phyloP scores from a whole-genome alignment of 2,888 invertebrate genomes.

The Drosophila pseudotalamancana region DNA sequence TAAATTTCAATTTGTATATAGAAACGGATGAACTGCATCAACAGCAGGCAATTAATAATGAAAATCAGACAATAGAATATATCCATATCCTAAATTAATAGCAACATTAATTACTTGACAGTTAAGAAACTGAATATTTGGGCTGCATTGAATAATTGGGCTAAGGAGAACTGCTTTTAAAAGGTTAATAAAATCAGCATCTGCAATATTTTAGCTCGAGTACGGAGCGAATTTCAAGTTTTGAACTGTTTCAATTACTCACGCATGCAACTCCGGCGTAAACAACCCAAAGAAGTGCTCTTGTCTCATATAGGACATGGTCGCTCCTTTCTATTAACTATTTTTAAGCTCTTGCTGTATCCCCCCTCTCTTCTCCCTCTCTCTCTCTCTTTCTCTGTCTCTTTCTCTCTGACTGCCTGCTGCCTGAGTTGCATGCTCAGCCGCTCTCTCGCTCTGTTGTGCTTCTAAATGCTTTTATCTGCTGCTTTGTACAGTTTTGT shows the following conservation, averaged over 20 bases:
- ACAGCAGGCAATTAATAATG: no score
- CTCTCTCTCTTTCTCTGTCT: not conserved
- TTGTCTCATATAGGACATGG: not conserved
- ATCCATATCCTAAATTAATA: no score
- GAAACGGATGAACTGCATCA: no score
- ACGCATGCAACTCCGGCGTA: conserved; percentile 18
- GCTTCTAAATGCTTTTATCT: conserved; percentile 58
- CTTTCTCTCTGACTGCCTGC: not conserved
- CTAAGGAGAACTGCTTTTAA: no score
- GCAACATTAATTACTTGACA: no score
- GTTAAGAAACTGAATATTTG: no score
- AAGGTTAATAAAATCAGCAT: no score
- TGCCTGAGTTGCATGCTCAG: not conserved
- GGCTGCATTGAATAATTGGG: no score
- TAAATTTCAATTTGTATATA: no score
- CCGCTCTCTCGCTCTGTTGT: conserved; percentile 8
- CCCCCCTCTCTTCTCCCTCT: no score
- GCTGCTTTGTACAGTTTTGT: conserved; percentile 79
- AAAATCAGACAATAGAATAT: no score
- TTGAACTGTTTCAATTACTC: conserved; percentile 57
- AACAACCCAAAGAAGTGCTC: not conserved
- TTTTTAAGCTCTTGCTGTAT: no score
- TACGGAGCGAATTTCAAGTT: conserved; percentile 38
- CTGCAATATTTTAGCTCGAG: conserved; percentile 6
- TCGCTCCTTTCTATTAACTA: not conserved